Conservation (phyloP, 2,113 vertebrate genomes). For the Peucedramus taeniatus region DNA sequence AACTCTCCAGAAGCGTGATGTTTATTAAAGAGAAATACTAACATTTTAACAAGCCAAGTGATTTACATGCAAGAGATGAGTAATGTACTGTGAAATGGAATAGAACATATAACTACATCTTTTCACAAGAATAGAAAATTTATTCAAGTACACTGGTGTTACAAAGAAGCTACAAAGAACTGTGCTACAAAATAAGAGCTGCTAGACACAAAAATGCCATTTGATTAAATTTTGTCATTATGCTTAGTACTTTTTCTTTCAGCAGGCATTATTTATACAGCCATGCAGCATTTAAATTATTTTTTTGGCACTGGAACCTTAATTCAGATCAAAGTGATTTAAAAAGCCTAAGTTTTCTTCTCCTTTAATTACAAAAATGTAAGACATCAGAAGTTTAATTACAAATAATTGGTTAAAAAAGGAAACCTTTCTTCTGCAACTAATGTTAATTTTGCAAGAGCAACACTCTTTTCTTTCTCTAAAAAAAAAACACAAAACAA, state of each 20-base stretch:
- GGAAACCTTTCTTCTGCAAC: background rate
- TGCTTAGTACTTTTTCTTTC: slow-evolving; percentile 35
- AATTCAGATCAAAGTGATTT: slow-evolving; percentile 28
- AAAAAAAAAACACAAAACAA: background rate
- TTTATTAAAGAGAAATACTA: slow-evolving; percentile 1
- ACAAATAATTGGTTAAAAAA: background rate
- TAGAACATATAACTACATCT: background rate
- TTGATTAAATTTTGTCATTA: slow-evolving; percentile 56
- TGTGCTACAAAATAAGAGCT: slow-evolving; percentile 11
- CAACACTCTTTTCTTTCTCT: background rate
- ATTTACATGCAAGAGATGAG: slow-evolving; percentile 21
- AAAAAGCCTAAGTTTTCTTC: background rate
- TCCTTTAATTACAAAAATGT: background rate
- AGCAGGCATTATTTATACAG: slow-evolving; percentile 18
- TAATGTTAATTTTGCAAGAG: background rate
- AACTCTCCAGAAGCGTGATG: background rate
- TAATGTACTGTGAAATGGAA: slow-evolving; percentile 13
- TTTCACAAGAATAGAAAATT: slow-evolving; percentile 45
- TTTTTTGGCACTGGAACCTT: slow-evolving; percentile 21
- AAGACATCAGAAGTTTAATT: background rate
- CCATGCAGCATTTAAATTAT: background rate
- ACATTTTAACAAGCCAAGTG: slow-evolving; percentile 15
- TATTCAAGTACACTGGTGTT: slow-evolving; percentile 36
- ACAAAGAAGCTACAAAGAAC: slow-evolving; percentile 56
- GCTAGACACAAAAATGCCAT: slow-evolving; percentile 51